Base-by-base conservation (phyloP, 2,888 invertebrate genomes). In the Argynnis bischoffii region DNA sequence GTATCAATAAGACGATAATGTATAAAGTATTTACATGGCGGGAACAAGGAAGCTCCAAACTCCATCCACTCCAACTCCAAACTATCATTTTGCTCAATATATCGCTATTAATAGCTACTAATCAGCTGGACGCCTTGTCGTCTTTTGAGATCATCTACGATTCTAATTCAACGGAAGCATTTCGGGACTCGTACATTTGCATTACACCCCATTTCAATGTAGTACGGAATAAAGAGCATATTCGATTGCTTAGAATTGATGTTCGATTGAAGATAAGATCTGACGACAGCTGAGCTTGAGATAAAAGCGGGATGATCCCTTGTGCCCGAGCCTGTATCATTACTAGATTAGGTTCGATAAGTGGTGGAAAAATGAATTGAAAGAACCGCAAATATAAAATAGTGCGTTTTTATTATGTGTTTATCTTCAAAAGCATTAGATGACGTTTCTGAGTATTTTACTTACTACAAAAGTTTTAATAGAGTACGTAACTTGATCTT, bases 171-270 rank as follows among this genome's bases (percentile, higher is more conserved):
- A 18, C 54, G 35, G 48, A 47, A 47, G 59, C 35, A 14, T 64
- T 50, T 21, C 51, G 51, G 5, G 51, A n/a, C 64, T 64, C 64
- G 51, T 46, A 55, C 64, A 55, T 64, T 64, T 55, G 26, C 51
- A 31, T 64, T 64, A 51, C 64, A 64, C 41, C 60, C 50, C 31
- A 64, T 68, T 64, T 60, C 59, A 60, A 55, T 55, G 59, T 50
- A 55, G 35, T 55, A 61, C n/a, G 47, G 41, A 48, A 66, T 66
- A 66, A 60, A 60, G 66, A 48, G 55, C 21, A 18, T 48, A 60
- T 57, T 66, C 55, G 53, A 53, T 59, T 54, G 60, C 11, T 35
- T 8, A 35, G 21, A 16, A 54, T 16, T 48, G 47, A 14, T 47
- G n/a, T 60, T 47, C 31, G 13, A 55, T 60, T 16, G 47, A 35